phyloP scores from a whole-genome alignment of 37 sponge, comb jelly and placozoan genomes.

The Chondrilla cf. caribensis region DNA sequence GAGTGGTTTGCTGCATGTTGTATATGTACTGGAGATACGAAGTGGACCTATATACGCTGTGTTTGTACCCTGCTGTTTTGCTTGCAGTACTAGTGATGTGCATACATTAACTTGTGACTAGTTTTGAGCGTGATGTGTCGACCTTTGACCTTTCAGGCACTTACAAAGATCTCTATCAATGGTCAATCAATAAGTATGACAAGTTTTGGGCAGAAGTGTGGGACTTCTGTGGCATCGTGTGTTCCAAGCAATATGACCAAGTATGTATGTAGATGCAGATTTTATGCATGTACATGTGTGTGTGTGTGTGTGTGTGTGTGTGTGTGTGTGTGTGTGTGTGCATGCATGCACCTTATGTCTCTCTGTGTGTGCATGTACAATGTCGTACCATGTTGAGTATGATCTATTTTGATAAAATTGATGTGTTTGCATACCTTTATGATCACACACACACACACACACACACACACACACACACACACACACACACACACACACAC shows the following conservation, averaged over 20 bases:
- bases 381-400: not conserved
- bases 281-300: constrained; percentile 1
- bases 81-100: not conserved
- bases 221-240: constrained; percentile 67
- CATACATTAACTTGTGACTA: too few species aligned
- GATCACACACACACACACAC: not conserved
- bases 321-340: not conserved
- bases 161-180: constrained; percentile 84
- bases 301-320: not conserved
- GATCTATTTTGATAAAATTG: not conserved
- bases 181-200: constrained; percentile 85
- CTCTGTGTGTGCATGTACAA: not conserved
- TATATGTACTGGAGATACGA: not conserved
- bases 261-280: constrained; percentile 28
- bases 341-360: not conserved
- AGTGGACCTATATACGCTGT: not conserved
- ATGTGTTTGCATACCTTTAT: too few species aligned
- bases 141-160: constrained; percentile 40
- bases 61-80: not conserved
- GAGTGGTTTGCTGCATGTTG: not conserved
- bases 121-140: too few species aligned
- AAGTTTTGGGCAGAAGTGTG: constrained; percentile 94
- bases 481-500: constrained; percentile 6
- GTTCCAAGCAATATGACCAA: constrained; percentile 69
- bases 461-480: constrained; percentile 11